Evolutionary conservation across 2,113 vertebrate species (phyloP).

Genomic region (Tretioscincus oriximinensis): DNA sequence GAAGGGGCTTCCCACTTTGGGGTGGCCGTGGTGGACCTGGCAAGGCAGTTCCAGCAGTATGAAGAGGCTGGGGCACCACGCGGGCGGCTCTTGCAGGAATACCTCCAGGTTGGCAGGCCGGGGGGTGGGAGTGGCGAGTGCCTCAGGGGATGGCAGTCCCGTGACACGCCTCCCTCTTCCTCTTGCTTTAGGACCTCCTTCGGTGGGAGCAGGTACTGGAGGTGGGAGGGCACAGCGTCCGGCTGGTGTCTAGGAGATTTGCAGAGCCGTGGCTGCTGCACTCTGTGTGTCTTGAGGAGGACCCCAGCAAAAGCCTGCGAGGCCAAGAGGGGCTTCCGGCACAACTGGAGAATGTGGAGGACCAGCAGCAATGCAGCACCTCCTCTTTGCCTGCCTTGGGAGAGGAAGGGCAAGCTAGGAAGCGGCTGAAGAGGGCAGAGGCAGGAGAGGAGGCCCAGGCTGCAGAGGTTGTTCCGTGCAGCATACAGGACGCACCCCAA

Average conservation of each 20-base stretch:
- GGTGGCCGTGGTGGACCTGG: constrained; percentile 70
- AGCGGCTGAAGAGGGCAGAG: constrained; percentile 39
- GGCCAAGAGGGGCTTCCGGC: neutral
- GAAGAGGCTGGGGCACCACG: constrained; percentile 54
- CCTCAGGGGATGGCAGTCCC: neutral
- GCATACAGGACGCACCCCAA: neutral
- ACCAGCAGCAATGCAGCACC: neutral
- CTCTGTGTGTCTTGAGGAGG: constrained; percentile 52
- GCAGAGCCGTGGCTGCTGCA: constrained; percentile 79
- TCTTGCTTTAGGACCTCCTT: constrained; percentile 74
- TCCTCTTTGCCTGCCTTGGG: neutral
- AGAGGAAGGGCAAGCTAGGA: constrained; percentile 45
- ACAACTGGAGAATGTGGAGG: neutral
- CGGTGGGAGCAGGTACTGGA: constrained; percentile 74
- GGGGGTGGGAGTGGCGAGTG: too few species aligned
- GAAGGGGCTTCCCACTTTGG: constrained; percentile 75
- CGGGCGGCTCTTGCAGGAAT: constrained; percentile 72
- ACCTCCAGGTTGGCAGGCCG: constrained; percentile 73
- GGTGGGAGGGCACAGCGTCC: constrained; percentile 71
- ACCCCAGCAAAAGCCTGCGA: too few species aligned
- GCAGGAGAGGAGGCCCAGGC: neutral
- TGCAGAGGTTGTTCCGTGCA: neutral
- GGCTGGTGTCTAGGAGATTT: constrained; percentile 72
- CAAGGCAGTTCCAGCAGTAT: constrained; percentile 63
- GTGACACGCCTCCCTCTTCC: neutral